Evolutionary conservation across 1,140 invertebrate species (phyloP).

Genomic region (Eurosta solidaginis): DNA sequence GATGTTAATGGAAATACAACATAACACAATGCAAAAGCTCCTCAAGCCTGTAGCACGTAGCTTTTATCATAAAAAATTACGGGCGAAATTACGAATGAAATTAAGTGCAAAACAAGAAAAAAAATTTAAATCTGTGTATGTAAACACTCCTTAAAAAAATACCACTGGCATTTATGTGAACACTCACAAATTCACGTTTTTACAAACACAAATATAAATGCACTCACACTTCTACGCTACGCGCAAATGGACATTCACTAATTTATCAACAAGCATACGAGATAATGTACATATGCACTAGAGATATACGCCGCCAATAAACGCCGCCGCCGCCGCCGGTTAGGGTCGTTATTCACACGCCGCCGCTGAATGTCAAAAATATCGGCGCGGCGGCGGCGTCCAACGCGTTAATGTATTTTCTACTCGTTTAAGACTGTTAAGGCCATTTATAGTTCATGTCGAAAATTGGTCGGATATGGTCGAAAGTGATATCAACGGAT

Average conservation of each 20-base stretch:
- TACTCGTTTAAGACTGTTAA: too few species aligned
- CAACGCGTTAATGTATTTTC: too few species aligned
- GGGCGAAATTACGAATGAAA: conserved; percentile 9
- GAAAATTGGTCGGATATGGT: too few species aligned
- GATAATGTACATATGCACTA: too few species aligned
- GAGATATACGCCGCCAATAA: too few species aligned
- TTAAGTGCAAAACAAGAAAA: not conserved
- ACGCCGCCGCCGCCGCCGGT: not conserved
- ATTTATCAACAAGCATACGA: not conserved
- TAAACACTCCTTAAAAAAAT: conserved; percentile 7
- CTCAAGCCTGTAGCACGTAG: not conserved
- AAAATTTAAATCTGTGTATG: not conserved
- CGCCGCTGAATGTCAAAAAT: too few species aligned
- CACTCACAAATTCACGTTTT: not conserved
- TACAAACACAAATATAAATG: not conserved
- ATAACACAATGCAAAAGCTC: not conserved
- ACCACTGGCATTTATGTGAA: not conserved
- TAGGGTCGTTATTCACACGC: too few species aligned
- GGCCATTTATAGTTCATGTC: too few species aligned
- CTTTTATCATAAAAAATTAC: not conserved
- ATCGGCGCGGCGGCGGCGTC: too few species aligned
- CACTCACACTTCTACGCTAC: not conserved
- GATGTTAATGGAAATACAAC: not conserved
- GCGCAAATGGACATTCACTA: not conserved
- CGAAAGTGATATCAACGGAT: too few species aligned